phyloP scores from a whole-genome alignment of 1,140 invertebrate species.

The Scaptomyza pallida region DNA sequence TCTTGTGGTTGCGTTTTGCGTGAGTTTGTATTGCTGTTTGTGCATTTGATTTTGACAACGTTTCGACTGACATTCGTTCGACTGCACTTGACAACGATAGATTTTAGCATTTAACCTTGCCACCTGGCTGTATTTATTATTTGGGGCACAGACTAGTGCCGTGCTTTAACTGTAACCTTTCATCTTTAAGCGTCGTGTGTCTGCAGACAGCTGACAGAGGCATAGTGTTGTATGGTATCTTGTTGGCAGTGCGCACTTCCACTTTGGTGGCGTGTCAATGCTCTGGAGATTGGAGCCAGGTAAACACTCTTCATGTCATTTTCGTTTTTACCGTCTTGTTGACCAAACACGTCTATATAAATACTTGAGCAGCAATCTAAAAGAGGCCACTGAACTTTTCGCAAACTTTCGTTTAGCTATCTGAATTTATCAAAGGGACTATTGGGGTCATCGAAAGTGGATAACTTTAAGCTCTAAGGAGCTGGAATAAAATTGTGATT shows the following conservation, averaged over 20 bases:
- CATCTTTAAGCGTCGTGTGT: conserved; percentile 16
- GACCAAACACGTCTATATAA: conserved; percentile 31
- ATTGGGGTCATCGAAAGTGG: too few relatives aligned
- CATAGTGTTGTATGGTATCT: neutral
- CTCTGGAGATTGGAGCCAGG: conserved; percentile 27
- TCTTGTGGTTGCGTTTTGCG: conserved; percentile 24
- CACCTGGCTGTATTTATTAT: conserved; percentile 20
- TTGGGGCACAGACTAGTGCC: conserved; percentile 4
- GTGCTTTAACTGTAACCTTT: conserved; percentile 40
- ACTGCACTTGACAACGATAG: conserved; percentile 70
- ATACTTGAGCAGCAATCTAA: conserved; percentile 13
- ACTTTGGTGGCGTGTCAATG: conserved; percentile 42
- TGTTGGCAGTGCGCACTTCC: conserved; percentile 11
- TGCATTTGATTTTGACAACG: conserved; percentile 40
- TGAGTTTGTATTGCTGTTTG: conserved; percentile 33
- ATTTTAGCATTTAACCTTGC: conserved; percentile 65
- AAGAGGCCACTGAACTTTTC: conserved; percentile 32
- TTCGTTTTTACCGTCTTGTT: conserved; percentile 21
- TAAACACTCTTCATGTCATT: conserved; percentile 51
- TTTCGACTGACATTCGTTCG: conserved; percentile 60
- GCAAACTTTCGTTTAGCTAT: conserved; percentile 33
- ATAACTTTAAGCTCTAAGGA: too few relatives aligned
- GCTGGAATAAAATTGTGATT: too few relatives aligned
- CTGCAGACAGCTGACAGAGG: conserved; percentile 24
- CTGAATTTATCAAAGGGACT: neutral